Base-by-base conservation (phyloP, 2,797 vertebrate genomes). In the Adrianichthys oophorus region DNA sequence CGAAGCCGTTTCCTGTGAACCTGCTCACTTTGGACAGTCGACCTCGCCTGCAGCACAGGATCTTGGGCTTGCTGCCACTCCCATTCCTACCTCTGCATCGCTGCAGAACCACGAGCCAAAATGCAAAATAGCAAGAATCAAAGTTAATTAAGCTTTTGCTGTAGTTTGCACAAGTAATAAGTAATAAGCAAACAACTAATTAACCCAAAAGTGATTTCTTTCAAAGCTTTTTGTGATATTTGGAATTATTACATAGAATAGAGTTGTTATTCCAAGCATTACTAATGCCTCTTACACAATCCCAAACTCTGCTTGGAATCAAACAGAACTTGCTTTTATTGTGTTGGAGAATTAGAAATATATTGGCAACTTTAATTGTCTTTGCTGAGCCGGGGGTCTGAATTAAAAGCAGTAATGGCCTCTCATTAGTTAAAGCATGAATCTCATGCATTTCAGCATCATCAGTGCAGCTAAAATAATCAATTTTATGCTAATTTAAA, bases 121-220 rank as follows among this genome's bases (percentile, higher is more conserved):
- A 83, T 87, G 68, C 74, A 54, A 74, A 72, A 64, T 62, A 84
- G 70, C 40, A 58, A 60, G 85, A 86, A 90, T 84, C 76, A 87
- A 84, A 85, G 85, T 86, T 90, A 91, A 90, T 91, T 90, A 91
- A 85, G 89, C 81, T 85, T 90, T 87, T 89, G 89, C 89, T 88
- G 82, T 48, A 59, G 71, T 90, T 89, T 89, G 87, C 84, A 89
- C 76, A 87, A 90, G 89, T 87, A 83, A 78, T 79, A 86, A 74
- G 82, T 86, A 88, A 85, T 83, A 85, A 79, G 76, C 64, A 68
- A 87, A 83, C 84, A 88, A 83, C 84, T 90, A 89, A 92, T 93
- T 91, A 92, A 91, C 87, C 90, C 89, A 62, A 69, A 84, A 89
- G 65, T 76, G 64, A 74, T 83, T 87, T 79, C 79, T 79, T 87